Conservation (phyloP, 2,888 invertebrate genomes). For the Linnaemya vulpina region DNA sequence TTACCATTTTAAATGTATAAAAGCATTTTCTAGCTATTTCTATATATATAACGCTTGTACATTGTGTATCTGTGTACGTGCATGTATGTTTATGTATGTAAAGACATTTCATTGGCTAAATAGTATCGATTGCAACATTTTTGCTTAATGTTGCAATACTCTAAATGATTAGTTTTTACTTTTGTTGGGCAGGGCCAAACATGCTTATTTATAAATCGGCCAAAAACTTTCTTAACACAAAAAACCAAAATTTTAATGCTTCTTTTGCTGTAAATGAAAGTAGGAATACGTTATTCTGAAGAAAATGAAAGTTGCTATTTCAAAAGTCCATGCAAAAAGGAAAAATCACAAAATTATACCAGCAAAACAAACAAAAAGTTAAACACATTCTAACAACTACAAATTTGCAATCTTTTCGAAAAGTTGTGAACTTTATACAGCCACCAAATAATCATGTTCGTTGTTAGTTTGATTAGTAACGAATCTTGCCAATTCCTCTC, state of each 20-base stretch:
- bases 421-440: too few species aligned
- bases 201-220: not conserved
- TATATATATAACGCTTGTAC: too few species aligned
- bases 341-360: too few species aligned
- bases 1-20: not conserved
- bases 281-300: not conserved
- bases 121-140: conserved; percentile 17
- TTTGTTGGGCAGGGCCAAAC: not conserved
- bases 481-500: too few species aligned
- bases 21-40: not conserved
- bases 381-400: too few species aligned
- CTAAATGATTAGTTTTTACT: not conserved
- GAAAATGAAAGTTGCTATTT: not conserved
- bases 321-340: too few species aligned
- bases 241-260: too few species aligned
- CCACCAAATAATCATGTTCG: too few species aligned
- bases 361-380: too few species aligned
- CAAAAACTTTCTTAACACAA: not conserved
- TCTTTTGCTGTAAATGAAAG: not conserved
- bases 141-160: not conserved
- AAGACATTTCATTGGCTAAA: not conserved
- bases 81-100: not conserved
- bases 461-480: too few species aligned
- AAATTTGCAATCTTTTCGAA: too few species aligned
- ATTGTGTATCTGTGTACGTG: not conserved